Evolutionary conservation across 92 coral and sea anemone species (phyloP), one percentile per base, ranked within the genome.

Genomic region (Paramuricea clavata): DNA sequence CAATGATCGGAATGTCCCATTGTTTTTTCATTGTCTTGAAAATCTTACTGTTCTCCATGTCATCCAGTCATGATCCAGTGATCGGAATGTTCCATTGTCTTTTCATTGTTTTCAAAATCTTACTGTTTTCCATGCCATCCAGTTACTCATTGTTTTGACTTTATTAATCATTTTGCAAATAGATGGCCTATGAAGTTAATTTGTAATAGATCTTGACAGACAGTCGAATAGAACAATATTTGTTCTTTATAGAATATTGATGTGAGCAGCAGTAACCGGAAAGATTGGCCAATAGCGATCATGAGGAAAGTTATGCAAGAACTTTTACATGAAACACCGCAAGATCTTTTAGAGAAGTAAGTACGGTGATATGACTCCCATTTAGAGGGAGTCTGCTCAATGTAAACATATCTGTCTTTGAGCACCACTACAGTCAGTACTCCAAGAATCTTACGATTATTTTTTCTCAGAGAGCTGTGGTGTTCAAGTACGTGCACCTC

Each of bases 401-500:
- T n/a, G n/a, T 59, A 27, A 60, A 21, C 34, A 28, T 44, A 5
- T 23, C 2, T 39, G 61, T 31, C 15, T 68, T 16, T 68, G 36
- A 62, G 22, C 26, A 32, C 41, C 30, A 17, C 74, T 26, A 28
- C n/a, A 19, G 31, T 31, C 76, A 69, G n/a, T 31, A 12, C 33
- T 19, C n/a, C 25, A 5, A 31, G 76, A 21, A 65, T 33, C 17
- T 65, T 15, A 27, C 13, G 10, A 8, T 60, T 25, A 16, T 16
- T 16, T 68, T 60, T 77, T 33, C 85, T 33, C 60, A 96, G 99
- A 85, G 99, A 96, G 87, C 84, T 96, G 78, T 96, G 99, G 99
- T 96, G 99, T 78, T 96, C 99, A 17, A 94, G 98, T 41, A 96
- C 99, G 22, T 94, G 98, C 42, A 90, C 97, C 2, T 87, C 97